Evolutionary conservation across 2,888 invertebrate species (phyloP).

Genomic region (Poecilobothrus nobilitatus): DNA sequence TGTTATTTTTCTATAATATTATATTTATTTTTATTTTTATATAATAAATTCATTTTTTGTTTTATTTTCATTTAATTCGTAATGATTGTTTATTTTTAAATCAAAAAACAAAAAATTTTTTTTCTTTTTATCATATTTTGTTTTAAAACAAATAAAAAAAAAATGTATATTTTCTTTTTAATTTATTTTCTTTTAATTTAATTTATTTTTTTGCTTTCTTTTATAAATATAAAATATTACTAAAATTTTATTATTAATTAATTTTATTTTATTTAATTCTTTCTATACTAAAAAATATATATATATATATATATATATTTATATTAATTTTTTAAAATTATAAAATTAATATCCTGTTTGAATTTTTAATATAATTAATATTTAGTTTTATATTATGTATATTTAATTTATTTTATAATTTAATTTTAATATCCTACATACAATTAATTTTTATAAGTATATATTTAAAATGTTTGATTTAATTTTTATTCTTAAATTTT

Average conservation of each 20-base stretch:
- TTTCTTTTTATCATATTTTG: neutral
- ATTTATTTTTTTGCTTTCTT: neutral
- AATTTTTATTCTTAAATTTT: too few relatives aligned
- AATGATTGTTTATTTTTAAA: neutral
- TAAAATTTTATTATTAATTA: neutral
- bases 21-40: neutral
- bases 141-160: neutral
- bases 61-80: neutral
- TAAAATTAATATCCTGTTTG: slow-evolving; percentile 3
- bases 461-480: neutral
- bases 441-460: neutral
- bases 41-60: neutral
- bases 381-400: neutral
- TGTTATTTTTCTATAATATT: neutral
- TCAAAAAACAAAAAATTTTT: neutral
- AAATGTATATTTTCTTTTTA: neutral
- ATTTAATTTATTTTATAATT: neutral
- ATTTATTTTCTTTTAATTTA: neutral
- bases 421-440: neutral
- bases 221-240: slow-evolving; percentile 1
- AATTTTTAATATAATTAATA: too few relatives aligned
- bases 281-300: slow-evolving; percentile 3
- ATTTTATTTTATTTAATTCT: neutral
- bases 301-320: too few relatives aligned
- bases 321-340: neutral